A percentile compares a stretch with the other conserved stretches of the same genome.
phyloP scores from a whole-genome alignment of 2,797 vertebrate species.

The Crocidura indochinensis region DNA sequence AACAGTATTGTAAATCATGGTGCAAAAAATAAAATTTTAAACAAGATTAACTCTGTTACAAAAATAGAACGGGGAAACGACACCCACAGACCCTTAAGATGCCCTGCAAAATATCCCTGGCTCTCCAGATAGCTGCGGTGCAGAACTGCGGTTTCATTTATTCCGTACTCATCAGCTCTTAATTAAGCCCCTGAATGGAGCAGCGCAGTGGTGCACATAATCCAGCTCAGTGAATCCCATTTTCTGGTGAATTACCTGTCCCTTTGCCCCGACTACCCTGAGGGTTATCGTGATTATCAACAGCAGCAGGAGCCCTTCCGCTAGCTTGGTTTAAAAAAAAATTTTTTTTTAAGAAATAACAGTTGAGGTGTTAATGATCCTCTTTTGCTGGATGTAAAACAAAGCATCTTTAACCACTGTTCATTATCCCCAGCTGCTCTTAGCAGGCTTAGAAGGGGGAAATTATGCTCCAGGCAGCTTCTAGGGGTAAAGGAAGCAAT shows the following conservation, averaged over 20 bases:
- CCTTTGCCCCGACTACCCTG: constrained; percentile 8
- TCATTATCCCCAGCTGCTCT: constrained; percentile 72
- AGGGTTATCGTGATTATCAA: constrained; percentile 8
- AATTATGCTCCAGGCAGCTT: constrained; percentile 13
- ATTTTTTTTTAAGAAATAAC: neutral
- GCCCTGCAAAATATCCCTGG: neutral
- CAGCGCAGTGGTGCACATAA: neutral
- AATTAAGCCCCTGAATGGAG: constrained; percentile 55
- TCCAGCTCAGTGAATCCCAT: constrained; percentile 46
- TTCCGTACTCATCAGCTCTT: constrained; percentile 68
- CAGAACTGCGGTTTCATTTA: constrained; percentile 29
- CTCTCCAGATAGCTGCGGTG: constrained; percentile 14
- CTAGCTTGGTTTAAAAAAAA: neutral
- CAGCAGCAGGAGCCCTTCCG: constrained; percentile 55
- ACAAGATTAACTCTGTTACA: neutral
- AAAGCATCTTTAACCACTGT: constrained; percentile 64
- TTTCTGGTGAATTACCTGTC: constrained; percentile 68
- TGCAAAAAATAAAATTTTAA: no score
- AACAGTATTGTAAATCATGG: no score
- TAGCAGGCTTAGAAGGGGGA: constrained; percentile 56
- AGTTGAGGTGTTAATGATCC: constrained; percentile 62
- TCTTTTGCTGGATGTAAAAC: constrained; percentile 66
- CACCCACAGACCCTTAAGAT: neutral
- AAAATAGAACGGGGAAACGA: neutral
- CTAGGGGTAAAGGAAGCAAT: constrained; percentile 35